phyloP scores from a whole-genome alignment of 2,888 invertebrate species.

The Eilema depressum region DNA sequence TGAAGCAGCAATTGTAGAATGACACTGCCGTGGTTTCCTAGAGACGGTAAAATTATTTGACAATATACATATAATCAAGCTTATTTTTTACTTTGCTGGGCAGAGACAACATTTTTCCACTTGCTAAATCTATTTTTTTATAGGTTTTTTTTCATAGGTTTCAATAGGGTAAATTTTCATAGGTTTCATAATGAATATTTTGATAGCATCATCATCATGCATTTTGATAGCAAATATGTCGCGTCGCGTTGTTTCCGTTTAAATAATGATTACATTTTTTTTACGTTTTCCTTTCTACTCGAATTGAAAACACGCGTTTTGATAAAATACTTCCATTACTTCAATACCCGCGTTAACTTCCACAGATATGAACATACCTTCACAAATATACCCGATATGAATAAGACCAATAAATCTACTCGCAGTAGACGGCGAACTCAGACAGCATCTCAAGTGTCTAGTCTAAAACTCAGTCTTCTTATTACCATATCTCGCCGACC shows the following conservation, averaged over 20 bases:
- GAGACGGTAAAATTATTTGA: neutral
- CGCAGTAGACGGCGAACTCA: conserved; percentile 2
- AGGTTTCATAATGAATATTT: too few relatives aligned
- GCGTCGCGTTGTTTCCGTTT: too few relatives aligned
- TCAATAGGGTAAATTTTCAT: too few relatives aligned
- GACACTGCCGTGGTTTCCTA: neutral
- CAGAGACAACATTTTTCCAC: too few relatives aligned
- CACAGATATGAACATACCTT: neutral
- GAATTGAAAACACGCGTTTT: too few relatives aligned
- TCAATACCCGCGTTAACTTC: neutral
- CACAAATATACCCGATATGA: neutral
- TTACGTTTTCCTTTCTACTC: too few relatives aligned
- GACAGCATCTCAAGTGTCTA: conserved; percentile 18
- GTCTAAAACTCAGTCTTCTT: conserved; percentile 28
- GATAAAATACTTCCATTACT: neutral
- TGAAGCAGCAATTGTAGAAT: neutral
- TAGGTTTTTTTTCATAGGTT: too few relatives aligned
- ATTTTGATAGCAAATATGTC: too few relatives aligned
- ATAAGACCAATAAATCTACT: neutral
- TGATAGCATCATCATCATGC: too few relatives aligned
- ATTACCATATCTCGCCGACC: conserved; percentile 57
- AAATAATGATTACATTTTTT: too few relatives aligned
- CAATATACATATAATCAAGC: neutral
- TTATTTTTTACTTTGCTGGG: neutral
- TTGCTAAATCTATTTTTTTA: too few relatives aligned